Percentiles rank a stretch among this genome's conserved stretches.
phyloP scores from a whole-genome alignment of 2,113 vertebrate species.

The Rhabdomys dilectus region DNA sequence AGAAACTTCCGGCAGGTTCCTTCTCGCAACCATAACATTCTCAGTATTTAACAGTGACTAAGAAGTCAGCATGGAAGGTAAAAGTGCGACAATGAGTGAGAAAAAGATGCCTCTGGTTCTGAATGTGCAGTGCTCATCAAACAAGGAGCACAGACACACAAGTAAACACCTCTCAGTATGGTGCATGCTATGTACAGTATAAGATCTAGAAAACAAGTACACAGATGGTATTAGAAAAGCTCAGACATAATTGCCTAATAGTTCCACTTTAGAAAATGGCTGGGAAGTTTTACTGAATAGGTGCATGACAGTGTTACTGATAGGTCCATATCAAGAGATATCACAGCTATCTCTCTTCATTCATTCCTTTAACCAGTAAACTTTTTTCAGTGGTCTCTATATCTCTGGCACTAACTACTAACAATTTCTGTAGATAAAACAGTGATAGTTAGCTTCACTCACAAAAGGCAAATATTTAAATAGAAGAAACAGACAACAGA shows the following conservation, averaged over 20 bases:
- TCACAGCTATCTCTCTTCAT: neutral
- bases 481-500: neutral
- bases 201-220: neutral
- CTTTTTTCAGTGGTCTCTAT: neutral
- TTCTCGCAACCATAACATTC: neutral
- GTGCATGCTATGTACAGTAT: too few relatives aligned
- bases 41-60: neutral
- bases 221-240: accelerated
- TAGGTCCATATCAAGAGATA: accelerated
- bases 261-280: neutral
- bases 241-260: neutral
- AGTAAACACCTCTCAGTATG: neutral
- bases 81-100: neutral
- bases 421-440: neutral
- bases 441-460: neutral
- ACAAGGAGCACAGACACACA: neutral
- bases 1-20: neutral
- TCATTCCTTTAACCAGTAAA: neutral
- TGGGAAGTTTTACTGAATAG: neutral
- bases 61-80: neutral
- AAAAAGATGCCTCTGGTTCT: neutral
- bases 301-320: neutral
- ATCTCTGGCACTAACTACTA: neutral
- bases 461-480: neutral
- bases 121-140: neutral